A percentile compares a stretch with the other conserved stretches of the same genome.
These are phyloP conservation scores for Nasonia longicornis DNA, from an alignment of 1,140 invertebrate genomes.

Conservation along the genomic window DNA sequence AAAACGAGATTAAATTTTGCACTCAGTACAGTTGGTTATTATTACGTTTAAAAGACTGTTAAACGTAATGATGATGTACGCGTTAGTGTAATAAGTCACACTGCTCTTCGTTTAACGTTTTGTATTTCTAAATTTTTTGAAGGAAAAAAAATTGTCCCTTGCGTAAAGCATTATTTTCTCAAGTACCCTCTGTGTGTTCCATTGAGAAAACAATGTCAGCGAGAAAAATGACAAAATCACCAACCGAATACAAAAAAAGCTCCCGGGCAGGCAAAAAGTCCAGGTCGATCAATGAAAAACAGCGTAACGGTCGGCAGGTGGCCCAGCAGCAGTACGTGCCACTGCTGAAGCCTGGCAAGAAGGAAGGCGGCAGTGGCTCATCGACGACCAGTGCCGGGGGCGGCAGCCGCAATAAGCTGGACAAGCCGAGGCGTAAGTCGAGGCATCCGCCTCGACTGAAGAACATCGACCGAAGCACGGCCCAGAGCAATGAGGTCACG, in stretches of 20 bases:
- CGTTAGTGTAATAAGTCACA: neutral
- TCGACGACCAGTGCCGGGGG: conserved; percentile 68
- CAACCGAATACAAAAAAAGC: conserved; percentile 34
- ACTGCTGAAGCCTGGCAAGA: conserved; percentile 74
- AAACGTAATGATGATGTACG: neutral
- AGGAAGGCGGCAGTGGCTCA: conserved; percentile 70
- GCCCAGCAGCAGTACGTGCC: conserved; percentile 78
- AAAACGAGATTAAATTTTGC: neutral
- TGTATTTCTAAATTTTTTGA: neutral
- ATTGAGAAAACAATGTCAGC: neutral
- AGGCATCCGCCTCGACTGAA: conserved; percentile 84
- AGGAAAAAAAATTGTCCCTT: conserved; percentile 3
- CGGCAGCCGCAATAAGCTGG: conserved; percentile 63
- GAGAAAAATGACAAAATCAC: conserved; percentile 1
- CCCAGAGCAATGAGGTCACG: conserved; percentile 92
- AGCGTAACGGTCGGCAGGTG: conserved; percentile 55
- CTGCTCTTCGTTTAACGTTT: neutral
- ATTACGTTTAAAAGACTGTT: neutral
- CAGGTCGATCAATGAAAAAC: conserved; percentile 44
- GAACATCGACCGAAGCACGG: conserved; percentile 89
- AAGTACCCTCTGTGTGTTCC: neutral
- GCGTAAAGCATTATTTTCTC: neutral
- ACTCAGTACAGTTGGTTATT: neutral
- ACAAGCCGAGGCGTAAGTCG: conserved; percentile 65
- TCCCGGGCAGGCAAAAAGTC: conserved; percentile 32